Percentiles rank a stretch among this genome's conserved stretches.
These are phyloP conservation scores for Ataeniobius toweri DNA, from an alignment of 2,797 vertebrate genomes.

Conservation along the genomic window DNA sequence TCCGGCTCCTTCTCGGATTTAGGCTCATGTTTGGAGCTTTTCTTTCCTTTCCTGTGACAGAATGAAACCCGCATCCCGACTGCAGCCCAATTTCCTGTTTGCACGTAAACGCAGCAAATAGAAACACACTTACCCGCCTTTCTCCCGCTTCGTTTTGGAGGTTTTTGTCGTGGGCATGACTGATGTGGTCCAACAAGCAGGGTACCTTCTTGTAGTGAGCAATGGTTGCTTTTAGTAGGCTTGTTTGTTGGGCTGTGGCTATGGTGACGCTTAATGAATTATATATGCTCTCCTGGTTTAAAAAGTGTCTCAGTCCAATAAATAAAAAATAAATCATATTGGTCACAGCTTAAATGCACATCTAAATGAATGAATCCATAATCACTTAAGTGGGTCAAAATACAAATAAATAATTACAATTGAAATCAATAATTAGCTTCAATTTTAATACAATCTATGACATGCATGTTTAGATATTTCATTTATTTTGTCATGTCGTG, in stretches of 20 bases:
- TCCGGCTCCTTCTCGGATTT: conserved; percentile 81
- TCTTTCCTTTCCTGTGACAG: conserved; percentile 76
- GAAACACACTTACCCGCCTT: conserved; percentile 67
- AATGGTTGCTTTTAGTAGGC: background rate
- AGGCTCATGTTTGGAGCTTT: conserved; percentile 69
- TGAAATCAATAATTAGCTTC: background rate
- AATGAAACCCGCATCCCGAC: background rate
- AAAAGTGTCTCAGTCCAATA: background rate
- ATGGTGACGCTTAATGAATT: conserved; percentile 49
- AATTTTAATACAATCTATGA: background rate
- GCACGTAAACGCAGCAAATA: background rate
- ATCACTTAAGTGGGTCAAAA: background rate
- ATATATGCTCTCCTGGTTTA: background rate
- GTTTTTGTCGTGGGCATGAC: conserved; percentile 75
- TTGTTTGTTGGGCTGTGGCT: conserved; percentile 54
- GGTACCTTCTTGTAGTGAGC: background rate
- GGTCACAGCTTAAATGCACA: background rate
- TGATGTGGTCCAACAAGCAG: background rate
- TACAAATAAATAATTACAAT: background rate
- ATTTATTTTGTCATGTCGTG: background rate
- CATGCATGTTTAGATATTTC: background rate
- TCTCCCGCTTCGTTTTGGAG: conserved; percentile 69
- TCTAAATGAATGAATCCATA: background rate
- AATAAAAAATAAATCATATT: background rate
- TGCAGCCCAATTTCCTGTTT: background rate